Evolutionary conservation across 2,888 invertebrate genomes (phyloP).

Genomic region (Yponomeuta cagnagella): DNA sequence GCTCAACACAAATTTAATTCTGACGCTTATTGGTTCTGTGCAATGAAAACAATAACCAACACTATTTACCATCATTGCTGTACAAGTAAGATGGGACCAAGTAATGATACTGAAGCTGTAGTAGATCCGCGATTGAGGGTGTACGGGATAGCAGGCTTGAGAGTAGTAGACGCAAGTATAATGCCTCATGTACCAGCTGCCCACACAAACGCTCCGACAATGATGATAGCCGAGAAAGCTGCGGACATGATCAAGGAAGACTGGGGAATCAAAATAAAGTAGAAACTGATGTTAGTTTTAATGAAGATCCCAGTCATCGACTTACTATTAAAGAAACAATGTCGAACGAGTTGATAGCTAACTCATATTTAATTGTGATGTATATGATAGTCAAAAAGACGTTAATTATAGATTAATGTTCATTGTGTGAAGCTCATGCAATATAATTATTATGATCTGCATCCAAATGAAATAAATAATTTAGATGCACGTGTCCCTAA

Average conservation of each 20-base stretch:
- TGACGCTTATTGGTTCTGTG: slow-evolving; percentile 83
- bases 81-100: slow-evolving; percentile 72
- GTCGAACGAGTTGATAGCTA: background rate
- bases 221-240: slow-evolving; percentile 77
- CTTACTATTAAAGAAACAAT: background rate
- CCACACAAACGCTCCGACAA: slow-evolving; percentile 74
- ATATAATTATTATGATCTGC: too few species aligned
- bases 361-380: background rate
- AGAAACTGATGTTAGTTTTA: background rate
- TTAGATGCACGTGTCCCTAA: too few species aligned
- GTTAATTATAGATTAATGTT: background rate
- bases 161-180: slow-evolving; percentile 76
- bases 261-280: slow-evolving; percentile 36
- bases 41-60: slow-evolving; percentile 65
- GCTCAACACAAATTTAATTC: slow-evolving; percentile 65
- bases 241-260: slow-evolving; percentile 70
- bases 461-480: too few species aligned
- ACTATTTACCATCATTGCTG: slow-evolving; percentile 75
- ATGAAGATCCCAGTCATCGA: slow-evolving; percentile 8
- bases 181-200: slow-evolving; percentile 75
- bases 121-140: slow-evolving; percentile 70
- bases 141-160: slow-evolving; percentile 61
- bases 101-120: slow-evolving; percentile 61
- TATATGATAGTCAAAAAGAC: background rate
- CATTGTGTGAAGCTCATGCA: too few species aligned